Base-by-base conservation (phyloP, 2,888 invertebrate genomes). In the Mellilla xanthometata region DNA sequence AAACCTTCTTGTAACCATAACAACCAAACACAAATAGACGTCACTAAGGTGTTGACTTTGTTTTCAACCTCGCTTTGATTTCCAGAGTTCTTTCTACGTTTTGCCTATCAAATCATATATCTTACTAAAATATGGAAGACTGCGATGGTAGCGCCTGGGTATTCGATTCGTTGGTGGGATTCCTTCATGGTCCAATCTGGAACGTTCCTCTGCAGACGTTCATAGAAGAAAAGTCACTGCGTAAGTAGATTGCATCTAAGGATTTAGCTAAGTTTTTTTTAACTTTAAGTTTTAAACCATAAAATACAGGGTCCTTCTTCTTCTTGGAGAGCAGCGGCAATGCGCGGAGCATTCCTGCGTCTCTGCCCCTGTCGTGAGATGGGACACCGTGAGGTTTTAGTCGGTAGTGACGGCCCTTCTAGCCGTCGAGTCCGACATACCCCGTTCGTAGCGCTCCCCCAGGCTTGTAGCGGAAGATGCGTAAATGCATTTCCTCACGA, bases 121-220 rank as follows among this genome's bases (percentile, higher is more conserved):
- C 9, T 12, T 33, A 1, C 4, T 7, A 11, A 28, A n/a, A n/a
- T n/a, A 81, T 85, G 83, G 83, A 80, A 24, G 65, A 65, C 36
- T 54, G 83, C 4, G 93, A 93, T 51, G 94, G 93, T 45, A 94
- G 94, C 78, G 93, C 94, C 3, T 97, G 97, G 97, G 96, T 98
- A 8, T 96, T 97, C 67, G 98, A 98, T 84, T 97, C 97, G 0
- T 84, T 98, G 47, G 94, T 98, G 13, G 95, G 96, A 49, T 98
- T 97, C 77, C 87, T 98, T 38, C 96, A 97, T 76, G 97, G 97
- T 1, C 97, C 97, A 0, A 92, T 97, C 32, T 98, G 98, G 96
- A 97, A 96, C 72, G 94, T 96, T 8, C 97, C 98, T 0, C 86
- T 98, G 39, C 92, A 96, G 68, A 96, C 95, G 19, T 98, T 97